These are phyloP conservation scores for Trichomycterus rosablanca DNA, from an alignment of 2,113 vertebrate species.

Conservation along the genomic window DNA sequence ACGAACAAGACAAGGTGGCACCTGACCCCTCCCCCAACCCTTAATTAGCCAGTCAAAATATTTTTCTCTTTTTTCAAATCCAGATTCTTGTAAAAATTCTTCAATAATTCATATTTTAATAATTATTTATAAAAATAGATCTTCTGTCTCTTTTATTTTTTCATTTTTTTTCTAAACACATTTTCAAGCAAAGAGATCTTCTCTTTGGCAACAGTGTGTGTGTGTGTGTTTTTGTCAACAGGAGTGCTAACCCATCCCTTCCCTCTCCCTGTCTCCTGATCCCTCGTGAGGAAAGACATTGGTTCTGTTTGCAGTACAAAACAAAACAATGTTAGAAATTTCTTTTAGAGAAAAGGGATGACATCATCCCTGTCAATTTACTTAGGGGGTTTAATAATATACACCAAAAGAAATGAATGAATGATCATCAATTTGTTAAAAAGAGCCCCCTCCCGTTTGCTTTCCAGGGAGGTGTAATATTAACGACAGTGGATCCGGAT, in stretches of 20 bases:
- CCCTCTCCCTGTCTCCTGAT: slow-evolving; percentile 87
- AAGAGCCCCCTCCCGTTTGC: slow-evolving; percentile 69
- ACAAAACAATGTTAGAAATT: slow-evolving; percentile 81
- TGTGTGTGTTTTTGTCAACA: slow-evolving; percentile 93
- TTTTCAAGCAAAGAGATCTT: slow-evolving; percentile 99
- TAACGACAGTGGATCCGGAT: slow-evolving; percentile 80
- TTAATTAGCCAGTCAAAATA: slow-evolving; percentile 99
- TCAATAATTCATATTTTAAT: slow-evolving; percentile 85
- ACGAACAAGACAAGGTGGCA: slow-evolving; percentile 99
- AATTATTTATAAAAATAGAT: slow-evolving; percentile 99
- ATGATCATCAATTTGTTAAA: slow-evolving; percentile 69
- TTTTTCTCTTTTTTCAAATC: slow-evolving; percentile 99
- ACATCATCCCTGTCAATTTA: slow-evolving; percentile 82
- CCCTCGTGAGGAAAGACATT: slow-evolving; percentile 84
- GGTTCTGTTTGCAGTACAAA: slow-evolving; percentile 98
- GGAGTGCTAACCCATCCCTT: slow-evolving; percentile 81
- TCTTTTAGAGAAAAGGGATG: slow-evolving; percentile 70
- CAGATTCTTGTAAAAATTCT: slow-evolving; percentile 99
- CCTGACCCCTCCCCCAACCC: slow-evolving; percentile 80
- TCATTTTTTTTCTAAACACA: slow-evolving; percentile 97
- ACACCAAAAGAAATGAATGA: slow-evolving; percentile 81
- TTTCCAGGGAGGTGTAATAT: slow-evolving; percentile 65
- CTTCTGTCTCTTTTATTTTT: slow-evolving; percentile 90
- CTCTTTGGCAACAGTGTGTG: slow-evolving; percentile 99
- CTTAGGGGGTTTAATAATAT: slow-evolving; percentile 80